Percentiles rank a stretch among this genome's conserved stretches.
Evolutionary conservation across 2,888 invertebrate genomes (phyloP).

Genomic region (Apodemia zela): DNA sequence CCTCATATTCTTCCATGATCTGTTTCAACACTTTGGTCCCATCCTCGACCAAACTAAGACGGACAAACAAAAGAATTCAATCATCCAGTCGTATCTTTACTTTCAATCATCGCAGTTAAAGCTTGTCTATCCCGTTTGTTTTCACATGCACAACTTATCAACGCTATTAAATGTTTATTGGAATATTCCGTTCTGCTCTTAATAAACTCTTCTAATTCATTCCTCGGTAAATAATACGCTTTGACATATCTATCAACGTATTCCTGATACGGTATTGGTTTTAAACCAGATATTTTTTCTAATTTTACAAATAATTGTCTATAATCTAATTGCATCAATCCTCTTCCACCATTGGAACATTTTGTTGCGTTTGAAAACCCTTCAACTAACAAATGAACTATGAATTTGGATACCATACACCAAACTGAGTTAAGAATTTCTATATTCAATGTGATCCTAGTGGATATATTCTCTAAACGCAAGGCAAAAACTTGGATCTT

Average conservation of each 20-base stretch:
- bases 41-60: too few relatives aligned
- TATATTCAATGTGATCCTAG: conserved; percentile 85
- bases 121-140: conserved; percentile 93
- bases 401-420: conserved; percentile 92
- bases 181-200: conserved; percentile 93
- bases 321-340: conserved; percentile 98
- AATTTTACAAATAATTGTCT: conserved; percentile 95
- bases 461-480: conserved; percentile 86
- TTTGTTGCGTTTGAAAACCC: conserved; percentile 95
- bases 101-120: conserved; percentile 86
- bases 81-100: conserved; percentile 32
- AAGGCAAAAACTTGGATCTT: conserved; percentile 89
- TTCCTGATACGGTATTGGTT: conserved; percentile 92
- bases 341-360: conserved; percentile 97
- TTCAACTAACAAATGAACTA: conserved; percentile 94
- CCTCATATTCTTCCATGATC: too few relatives aligned
- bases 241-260: conserved; percentile 97
- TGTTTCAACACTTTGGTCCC: too few relatives aligned
- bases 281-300: conserved; percentile 90
- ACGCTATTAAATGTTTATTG: conserved; percentile 89
- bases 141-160: conserved; percentile 92
- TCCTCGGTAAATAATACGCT: conserved; percentile 96
- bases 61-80: background rate
- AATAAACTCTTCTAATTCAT: conserved; percentile 93
- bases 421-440: conserved; percentile 88